A percentile compares a stretch with the other conserved stretches of the same genome.
Conservation (phyloP, 2,888 invertebrate genomes). For the Rhingia campestris region DNA sequence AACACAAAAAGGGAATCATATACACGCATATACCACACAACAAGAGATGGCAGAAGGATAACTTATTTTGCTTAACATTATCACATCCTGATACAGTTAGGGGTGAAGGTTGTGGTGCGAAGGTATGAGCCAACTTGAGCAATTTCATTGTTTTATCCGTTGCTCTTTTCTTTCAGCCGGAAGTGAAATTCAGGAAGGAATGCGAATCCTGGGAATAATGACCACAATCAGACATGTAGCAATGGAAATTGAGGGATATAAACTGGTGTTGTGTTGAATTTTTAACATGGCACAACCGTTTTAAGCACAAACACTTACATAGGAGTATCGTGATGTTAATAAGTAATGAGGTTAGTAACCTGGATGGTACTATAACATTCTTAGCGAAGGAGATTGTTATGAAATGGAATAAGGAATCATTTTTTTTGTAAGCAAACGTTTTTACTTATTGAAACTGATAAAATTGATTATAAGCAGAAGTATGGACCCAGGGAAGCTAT, state of each 20-base stretch:
- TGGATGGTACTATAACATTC: not conserved
- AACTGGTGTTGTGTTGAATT: conserved; percentile 51
- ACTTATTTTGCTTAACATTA: conserved; percentile 50
- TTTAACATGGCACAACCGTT: conserved; percentile 23
- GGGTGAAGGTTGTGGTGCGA: not conserved
- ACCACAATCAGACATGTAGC: conserved; percentile 53
- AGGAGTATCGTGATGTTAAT: conserved; percentile 17
- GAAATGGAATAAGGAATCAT: not conserved
- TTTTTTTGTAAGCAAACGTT: too few species aligned
- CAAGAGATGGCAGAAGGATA: conserved; percentile 54
- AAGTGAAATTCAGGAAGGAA: conserved; percentile 35
- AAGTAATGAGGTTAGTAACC: conserved; percentile 44
- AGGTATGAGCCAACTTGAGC: conserved; percentile 14
- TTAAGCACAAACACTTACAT: conserved; percentile 1
- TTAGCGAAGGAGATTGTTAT: not conserved
- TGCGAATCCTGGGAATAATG: conserved; percentile 63
- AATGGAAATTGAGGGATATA: conserved; percentile 33
- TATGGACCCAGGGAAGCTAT: too few species aligned
- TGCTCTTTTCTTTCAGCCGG: conserved; percentile 23
- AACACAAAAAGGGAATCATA: conserved; percentile 2
- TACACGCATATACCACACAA: not conserved
- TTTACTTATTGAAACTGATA: too few species aligned
- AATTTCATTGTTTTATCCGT: conserved; percentile 47
- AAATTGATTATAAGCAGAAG: too few species aligned
- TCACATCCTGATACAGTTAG: conserved; percentile 39